These are phyloP conservation scores for Pardalotus punctatus DNA, from an alignment of 2,113 vertebrate species.

Conservation along the genomic window DNA sequence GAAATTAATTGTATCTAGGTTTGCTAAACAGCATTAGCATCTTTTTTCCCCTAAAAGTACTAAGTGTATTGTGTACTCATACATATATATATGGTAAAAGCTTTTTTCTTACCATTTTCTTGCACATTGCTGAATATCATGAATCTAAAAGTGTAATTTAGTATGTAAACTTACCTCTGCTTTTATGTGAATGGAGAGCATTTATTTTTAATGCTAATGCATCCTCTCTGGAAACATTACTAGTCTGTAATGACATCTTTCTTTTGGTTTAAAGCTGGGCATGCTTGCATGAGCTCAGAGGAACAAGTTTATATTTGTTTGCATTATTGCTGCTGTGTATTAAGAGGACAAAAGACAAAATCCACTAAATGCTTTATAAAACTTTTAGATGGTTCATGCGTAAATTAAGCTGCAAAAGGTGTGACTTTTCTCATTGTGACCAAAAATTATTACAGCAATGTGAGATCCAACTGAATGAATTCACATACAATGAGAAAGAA, in stretches of 20 bases:
- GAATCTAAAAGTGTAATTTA: conserved; percentile 10
- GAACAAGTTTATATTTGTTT: not conserved
- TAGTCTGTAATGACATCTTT: not conserved
- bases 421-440: not conserved
- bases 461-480: not conserved
- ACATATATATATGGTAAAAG: not conserved
- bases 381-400: not conserved
- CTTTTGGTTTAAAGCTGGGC: not conserved
- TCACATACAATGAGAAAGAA: not conserved
- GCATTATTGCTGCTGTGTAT: not conserved
- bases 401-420: not conserved
- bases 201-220: conserved; percentile 66
- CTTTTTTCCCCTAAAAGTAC: not conserved
- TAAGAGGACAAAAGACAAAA: not conserved
- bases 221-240: not conserved
- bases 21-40: not conserved
- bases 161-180: not conserved
- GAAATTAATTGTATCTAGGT: not conserved
- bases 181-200: conserved; percentile 6
- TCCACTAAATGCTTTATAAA: not conserved
- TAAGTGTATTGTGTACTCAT: not conserved
- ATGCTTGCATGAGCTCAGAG: not conserved
- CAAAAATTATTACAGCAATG: not conserved
- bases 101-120: not conserved
- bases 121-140: not conserved